Evolutionary conservation across 2,888 invertebrate species (phyloP), one percentile per base, ranked within the genome.

Genomic region (Xanthorhoe designata): DNA sequence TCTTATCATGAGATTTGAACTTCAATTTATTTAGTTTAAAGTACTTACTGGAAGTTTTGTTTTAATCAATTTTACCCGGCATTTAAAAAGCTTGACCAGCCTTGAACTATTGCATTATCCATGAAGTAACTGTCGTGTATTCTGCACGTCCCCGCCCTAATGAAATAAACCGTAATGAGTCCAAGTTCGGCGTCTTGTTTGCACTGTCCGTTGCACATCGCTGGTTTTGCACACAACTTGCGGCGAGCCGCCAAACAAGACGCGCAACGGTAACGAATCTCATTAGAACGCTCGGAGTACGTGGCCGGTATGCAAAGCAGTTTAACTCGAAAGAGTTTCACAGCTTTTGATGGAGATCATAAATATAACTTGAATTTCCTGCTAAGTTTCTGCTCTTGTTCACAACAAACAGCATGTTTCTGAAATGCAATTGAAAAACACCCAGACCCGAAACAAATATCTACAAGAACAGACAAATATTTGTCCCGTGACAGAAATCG

Each of bases 81-180:
- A 24, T 24, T n/a, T 24, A 24, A 24, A 24, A 24, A 24, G 24
- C 24, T 24, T 24, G 24, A 24, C 2, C 24, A 24, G 2, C 24
- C 24, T 24, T 24, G 35, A 38, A 38, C 9, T 42, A 38, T 13
- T 13, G 17, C 61, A 32, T 32, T 32, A 6, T 32, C 32, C 8
- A 32, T 32, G 32, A 4, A 32, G 6, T 32, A 32, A 32, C 32
- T 32, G 32, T 7, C 6, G 32, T 32, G 32, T 32, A 32, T 32
- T 32, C 32, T 32, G 32, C 32, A 32, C 4, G 32, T 32, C 32
- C 32, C 32, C 32, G 32, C 32, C 53, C 18, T 66, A 57, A 66
- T 65, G 50, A 55, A 65, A 65, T 65, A 65, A 61, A n/a, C 45
- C 24, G 53, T 57, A 66, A 66, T 53, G 57, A 61, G 54, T 57